Percentiles rank a stretch among this genome's conserved stretches.
Conservation (phyloP, 1,140 invertebrate species). For the Dufourea novaeangliae region DNA sequence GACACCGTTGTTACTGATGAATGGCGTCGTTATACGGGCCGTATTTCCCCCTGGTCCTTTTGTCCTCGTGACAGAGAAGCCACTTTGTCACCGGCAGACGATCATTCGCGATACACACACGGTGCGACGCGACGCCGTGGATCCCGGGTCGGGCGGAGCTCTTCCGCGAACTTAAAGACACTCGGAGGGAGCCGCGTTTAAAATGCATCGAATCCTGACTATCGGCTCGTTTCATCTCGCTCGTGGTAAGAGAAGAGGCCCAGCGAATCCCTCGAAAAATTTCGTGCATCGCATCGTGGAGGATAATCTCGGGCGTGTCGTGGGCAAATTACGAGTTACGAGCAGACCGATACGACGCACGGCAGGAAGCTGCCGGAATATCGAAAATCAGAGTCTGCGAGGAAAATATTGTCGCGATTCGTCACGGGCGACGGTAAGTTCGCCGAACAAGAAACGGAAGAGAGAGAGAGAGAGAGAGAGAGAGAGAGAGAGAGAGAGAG, state of each 20-base stretch:
- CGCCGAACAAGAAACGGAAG: too few species aligned
- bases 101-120: slow-evolving; percentile 56
- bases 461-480: too few species aligned
- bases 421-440: too few species aligned
- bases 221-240: slow-evolving; percentile 74
- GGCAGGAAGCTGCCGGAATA: too few species aligned
- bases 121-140: slow-evolving; percentile 4
- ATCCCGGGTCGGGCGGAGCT: slow-evolving; percentile 25
- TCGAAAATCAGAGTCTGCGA: slow-evolving; percentile 39
- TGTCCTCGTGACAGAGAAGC: slow-evolving; percentile 25
- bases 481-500: too few species aligned
- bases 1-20: slow-evolving; percentile 49
- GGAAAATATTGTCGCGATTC: too few species aligned
- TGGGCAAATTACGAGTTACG: too few species aligned
- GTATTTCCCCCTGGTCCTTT: slow-evolving; percentile 41
- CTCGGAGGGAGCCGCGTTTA: slow-evolving; percentile 72
- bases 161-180: slow-evolving; percentile 69
- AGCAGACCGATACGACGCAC: too few species aligned
- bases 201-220: slow-evolving; percentile 78
- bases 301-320: slow-evolving; percentile 31
- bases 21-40: slow-evolving; percentile 48
- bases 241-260: slow-evolving; percentile 45
- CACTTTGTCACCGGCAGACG: slow-evolving; percentile 63
- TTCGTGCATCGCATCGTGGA: slow-evolving; percentile 27
- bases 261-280: slow-evolving; percentile 41